Evolutionary conservation across 2,888 invertebrate genomes (phyloP).

Genomic region (Amphipyra berbera): DNA sequence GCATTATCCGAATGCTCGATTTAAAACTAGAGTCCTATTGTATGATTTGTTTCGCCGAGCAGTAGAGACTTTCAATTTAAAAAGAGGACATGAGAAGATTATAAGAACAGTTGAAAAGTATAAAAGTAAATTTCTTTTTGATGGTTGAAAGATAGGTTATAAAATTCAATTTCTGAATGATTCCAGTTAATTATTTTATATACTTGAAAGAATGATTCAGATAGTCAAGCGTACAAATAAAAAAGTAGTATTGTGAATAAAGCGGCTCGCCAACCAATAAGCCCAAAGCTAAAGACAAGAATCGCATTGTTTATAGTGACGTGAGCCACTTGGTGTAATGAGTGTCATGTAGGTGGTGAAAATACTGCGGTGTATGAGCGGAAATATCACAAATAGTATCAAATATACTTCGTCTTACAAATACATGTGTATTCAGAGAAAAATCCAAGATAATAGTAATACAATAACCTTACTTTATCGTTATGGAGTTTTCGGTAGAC

Average conservation of each 20-base stretch:
- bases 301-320: conserved; percentile 14
- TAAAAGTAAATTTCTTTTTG: no score
- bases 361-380: conserved; percentile 11
- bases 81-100: background rate
- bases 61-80: background rate
- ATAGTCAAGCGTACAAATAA: conserved; percentile 49
- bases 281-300: conserved; percentile 52
- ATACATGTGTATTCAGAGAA: no score
- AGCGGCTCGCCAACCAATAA: conserved; percentile 59
- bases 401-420: background rate
- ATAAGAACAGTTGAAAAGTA: no score
- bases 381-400: conserved; percentile 2
- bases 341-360: conserved; percentile 26
- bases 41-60: background rate
- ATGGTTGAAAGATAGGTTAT: no score
- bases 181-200: background rate
- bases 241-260: conserved; percentile 37
- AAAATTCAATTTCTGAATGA: background rate
- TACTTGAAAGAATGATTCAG: conserved; percentile 4
- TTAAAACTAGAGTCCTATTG: background rate
- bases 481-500: no score
- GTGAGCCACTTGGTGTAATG: conserved; percentile 7
- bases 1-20: conserved; percentile 44
- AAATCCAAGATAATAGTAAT: no score
- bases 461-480: no score